Base-by-base conservation (phyloP, 2,113 vertebrate genomes). In the Lophotis ruficrista region DNA sequence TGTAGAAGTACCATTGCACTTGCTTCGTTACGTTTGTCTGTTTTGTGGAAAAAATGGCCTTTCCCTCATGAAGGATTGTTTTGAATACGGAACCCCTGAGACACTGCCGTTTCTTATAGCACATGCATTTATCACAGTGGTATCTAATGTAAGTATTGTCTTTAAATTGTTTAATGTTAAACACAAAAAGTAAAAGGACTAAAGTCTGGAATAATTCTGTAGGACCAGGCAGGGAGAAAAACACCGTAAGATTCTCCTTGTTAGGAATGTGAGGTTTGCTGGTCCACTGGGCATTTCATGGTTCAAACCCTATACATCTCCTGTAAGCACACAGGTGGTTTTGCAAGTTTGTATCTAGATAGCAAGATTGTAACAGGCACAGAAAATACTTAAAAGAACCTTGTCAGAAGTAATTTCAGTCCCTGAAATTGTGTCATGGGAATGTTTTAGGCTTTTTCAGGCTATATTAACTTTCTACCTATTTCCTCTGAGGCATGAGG, bases 11-110 rank as follows among this genome's bases (percentile, higher is more conserved):
- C 99, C 99, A 6, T 98, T 99, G 96, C 99, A 99, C 97, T 98
- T 99, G 98, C 99, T 99, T 97, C 99, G 99, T 57, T 99, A 99
- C 47, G 99, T 99, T 80, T 99, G 99, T 96, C 97, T 99, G 83
- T 99, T 99, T 98, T 99, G 99, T 89, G 99, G 99, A 65, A 99
- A 99, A 96, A 99, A 99, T 75, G 99, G 99, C 87, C 99, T 99
- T 96, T 99, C 99, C 77, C 99, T 99, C 95, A 99, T 99, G 99
- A 99, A 99, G 98, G 99, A 99, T 96, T 99, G 99, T 96, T 99
- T 99, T 68, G 99, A 99, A 97, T 98, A 98, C 3, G 99, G 99
- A 77, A 98, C 97, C 19, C 99, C 99, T 1, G 99, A 99, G 97
- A 99, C 98, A 33, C 98, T 99, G 91, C 99, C 99, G 7, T 99